These are phyloP conservation scores for Orius laevigatus DNA, from an alignment of 1,140 invertebrate genomes.

Conservation along the genomic window DNA sequence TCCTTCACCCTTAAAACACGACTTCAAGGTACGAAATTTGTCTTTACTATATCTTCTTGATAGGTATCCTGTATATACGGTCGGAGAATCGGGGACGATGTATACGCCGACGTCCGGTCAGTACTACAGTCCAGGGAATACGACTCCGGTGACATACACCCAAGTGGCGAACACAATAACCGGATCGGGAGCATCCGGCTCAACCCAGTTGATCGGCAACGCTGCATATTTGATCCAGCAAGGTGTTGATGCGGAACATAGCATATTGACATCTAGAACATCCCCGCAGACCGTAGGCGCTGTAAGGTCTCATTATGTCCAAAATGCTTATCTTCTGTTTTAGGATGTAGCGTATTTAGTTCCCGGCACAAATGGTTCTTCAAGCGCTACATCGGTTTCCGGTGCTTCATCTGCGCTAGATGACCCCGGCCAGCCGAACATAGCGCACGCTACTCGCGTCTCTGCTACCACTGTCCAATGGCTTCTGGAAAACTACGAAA, in stretches of 20 bases:
- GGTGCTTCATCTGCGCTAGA: conserved; percentile 20
- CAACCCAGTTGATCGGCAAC: conserved; percentile 28
- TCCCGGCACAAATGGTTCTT: conserved; percentile 12
- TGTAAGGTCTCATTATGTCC: conserved; percentile 24
- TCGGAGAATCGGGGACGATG: conserved; percentile 53
- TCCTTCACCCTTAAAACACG: too few species aligned
- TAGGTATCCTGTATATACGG: conserved; percentile 63
- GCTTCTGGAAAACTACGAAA: conserved; percentile 96
- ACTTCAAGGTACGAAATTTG: too few species aligned
- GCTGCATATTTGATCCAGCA: conserved; percentile 48
- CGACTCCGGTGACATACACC: conserved; percentile 32
- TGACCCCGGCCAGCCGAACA: conserved; percentile 38
- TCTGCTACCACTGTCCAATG: conserved; percentile 88
- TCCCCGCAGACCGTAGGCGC: conserved; percentile 57
- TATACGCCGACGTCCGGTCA: conserved; percentile 46
- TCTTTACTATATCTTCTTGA: background rate
- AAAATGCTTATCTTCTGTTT: background rate
- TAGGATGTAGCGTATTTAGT: conserved; percentile 21
- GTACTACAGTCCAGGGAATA: conserved; percentile 25
- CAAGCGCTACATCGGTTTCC: conserved; percentile 1
- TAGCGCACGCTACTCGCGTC: conserved; percentile 68
- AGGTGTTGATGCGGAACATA: conserved; percentile 37
- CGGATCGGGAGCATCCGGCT: background rate
- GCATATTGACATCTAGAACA: conserved; percentile 38
- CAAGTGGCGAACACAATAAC: conserved; percentile 24